Evolutionary conservation across 2,113 vertebrate species (phyloP), one percentile per base, ranked within the genome.

Genomic region (Oryzias melastigma): DNA sequence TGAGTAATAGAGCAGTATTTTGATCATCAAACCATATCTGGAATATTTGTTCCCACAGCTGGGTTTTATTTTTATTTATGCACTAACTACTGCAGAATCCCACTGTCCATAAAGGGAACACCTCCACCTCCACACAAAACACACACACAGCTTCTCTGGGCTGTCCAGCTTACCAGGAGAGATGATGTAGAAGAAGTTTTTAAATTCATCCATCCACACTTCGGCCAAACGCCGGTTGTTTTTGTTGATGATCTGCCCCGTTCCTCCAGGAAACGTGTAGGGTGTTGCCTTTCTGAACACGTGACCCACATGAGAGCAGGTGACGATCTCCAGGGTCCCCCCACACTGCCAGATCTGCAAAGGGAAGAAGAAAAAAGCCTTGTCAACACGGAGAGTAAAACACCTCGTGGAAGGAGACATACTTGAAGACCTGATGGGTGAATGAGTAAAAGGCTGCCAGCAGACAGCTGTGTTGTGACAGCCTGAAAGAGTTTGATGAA

Each of bases 151-250:
- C 35, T 55, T 47, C 59, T 45, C 54, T 50, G 53, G 45, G 18
- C 3, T 15, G 19, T 7, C 27, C 5, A 52, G 73, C 93, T 94
- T 70, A 99, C 97, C 97, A 78, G 97, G 97, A 72, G 96, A 98
- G 91, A 99, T 98, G 73, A 99, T 98, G 71, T 99, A 99, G 91
- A 99, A 99, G 78, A 99, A 98, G 83, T 98, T 98, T 89, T 99
- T 99, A 85, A 99, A 99, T 78, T 98, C 96, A 68, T 99, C 97
- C 97, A 99, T 98, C 97, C 97, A 98, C 54, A 98, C 97, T 92
- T 99, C 97, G 62, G 97, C 97, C 56, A 99, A 94, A 13, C 97
- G 90, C 1, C 97, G 91, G 90, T 99, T 99, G 75, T 99, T 99
- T 91, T 99, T 99, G 87, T 99, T 99, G 84, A 99, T 99, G 78